Conservation (phyloP, 2,113 vertebrate species). For the Phrynocephalus versicolor region DNA sequence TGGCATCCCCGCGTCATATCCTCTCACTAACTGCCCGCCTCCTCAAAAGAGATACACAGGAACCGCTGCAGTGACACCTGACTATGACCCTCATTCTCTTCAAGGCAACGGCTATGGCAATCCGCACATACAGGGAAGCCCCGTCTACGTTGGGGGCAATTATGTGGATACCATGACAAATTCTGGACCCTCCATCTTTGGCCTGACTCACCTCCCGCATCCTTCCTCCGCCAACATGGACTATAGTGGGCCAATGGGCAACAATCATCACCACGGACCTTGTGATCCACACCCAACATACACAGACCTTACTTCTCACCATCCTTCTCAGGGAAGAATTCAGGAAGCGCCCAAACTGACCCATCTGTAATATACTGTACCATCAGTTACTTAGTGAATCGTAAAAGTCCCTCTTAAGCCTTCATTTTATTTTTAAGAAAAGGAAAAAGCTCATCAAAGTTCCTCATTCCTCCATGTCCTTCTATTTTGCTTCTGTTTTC, state of each 20-base stretch:
- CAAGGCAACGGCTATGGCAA: slow-evolving; percentile 94
- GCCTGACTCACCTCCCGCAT: slow-evolving; percentile 92
- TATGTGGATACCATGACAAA: slow-evolving; percentile 92
- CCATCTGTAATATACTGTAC: slow-evolving; percentile 87
- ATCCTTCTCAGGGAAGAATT: slow-evolving; percentile 99
- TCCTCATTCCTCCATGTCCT: slow-evolving; percentile 56
- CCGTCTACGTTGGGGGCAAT: slow-evolving; percentile 93
- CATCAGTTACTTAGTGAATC: slow-evolving; percentile 71
- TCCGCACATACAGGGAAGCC: slow-evolving; percentile 95
- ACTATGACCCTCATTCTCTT: slow-evolving; percentile 90
- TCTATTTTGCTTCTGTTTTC: slow-evolving; percentile 51
- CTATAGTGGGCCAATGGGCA: slow-evolving; percentile 91
- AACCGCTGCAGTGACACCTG: slow-evolving; percentile 87
- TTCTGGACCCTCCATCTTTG: slow-evolving; percentile 92
- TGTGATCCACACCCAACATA: slow-evolving; percentile 93
- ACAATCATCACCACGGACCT: slow-evolving; percentile 92
- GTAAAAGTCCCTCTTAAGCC: slow-evolving; percentile 53
- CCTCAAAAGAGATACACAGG: slow-evolving; percentile 92
- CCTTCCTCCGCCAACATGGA: slow-evolving; percentile 89
- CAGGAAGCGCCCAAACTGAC: slow-evolving; percentile 99
- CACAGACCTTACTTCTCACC: slow-evolving; percentile 96
- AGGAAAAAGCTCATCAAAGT: slow-evolving; percentile 42
- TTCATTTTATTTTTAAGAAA: slow-evolving; percentile 31
- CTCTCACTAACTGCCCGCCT: slow-evolving; percentile 89
- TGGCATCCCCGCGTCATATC: slow-evolving; percentile 88